Conservation (phyloP, 2,888 invertebrate species). For the Xylota sylvarum region DNA sequence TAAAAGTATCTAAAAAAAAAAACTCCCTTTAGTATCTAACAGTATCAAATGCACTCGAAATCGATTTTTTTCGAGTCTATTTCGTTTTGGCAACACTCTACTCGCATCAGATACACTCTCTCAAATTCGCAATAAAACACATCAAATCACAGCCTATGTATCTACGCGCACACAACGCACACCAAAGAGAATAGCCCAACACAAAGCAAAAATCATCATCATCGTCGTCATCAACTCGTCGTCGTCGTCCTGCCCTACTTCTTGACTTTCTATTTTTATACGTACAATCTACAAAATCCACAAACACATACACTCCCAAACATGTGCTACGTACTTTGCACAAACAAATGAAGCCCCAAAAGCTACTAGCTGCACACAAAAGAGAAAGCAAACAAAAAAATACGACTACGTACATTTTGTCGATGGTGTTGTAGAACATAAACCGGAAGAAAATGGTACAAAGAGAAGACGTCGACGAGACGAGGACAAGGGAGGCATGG, state of each 20-base stretch:
- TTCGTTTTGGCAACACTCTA: conserved; percentile 30
- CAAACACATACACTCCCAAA: conserved; percentile 47
- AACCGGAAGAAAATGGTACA: conserved; percentile 74
- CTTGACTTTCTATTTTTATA: conserved; percentile 75
- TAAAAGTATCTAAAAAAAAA: neutral
- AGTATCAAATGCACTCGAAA: neutral
- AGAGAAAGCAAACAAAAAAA: conserved; percentile 54
- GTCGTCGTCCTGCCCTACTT: conserved; percentile 75
- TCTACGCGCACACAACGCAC: conserved; percentile 4
- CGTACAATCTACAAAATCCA: conserved; percentile 80
- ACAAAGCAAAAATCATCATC: conserved; percentile 47
- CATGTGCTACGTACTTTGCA: conserved; percentile 54
- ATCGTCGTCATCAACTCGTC: conserved; percentile 62
- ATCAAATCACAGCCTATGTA: conserved; percentile 33
- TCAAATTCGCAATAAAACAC: conserved; percentile 22
- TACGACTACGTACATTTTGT: conserved; percentile 31
- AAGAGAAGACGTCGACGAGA: conserved; percentile 33
- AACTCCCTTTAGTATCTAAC: neutral
- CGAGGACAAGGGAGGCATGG: conserved; percentile 4
- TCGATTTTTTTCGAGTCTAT: neutral
- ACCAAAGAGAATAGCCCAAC: conserved; percentile 19
- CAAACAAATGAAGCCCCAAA: conserved; percentile 73
- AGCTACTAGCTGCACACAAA: conserved; percentile 69
- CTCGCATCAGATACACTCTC: neutral
- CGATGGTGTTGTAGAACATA: conserved; percentile 57